Conservation (phyloP, 2,113 vertebrate genomes). For the Monopterus albus region DNA sequence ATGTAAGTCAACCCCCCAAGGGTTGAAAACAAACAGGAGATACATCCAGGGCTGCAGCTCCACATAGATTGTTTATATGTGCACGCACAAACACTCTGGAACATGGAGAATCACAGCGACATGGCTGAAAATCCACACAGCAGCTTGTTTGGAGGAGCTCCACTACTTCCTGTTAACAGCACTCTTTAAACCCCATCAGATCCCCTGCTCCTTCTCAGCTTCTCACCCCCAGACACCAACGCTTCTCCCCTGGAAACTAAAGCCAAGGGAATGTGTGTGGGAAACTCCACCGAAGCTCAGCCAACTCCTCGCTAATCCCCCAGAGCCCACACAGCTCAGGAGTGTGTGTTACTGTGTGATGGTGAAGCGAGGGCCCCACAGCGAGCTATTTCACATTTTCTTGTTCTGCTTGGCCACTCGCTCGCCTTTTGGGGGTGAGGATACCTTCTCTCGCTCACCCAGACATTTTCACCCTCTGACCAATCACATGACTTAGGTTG, state of each 20-base stretch:
- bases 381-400: conserved; percentile 17
- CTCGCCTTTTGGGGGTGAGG: not conserved
- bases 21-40: too few relatives aligned
- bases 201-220: not conserved
- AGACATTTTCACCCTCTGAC: not conserved
- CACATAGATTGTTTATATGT: too few relatives aligned
- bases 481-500: conserved; percentile 9
- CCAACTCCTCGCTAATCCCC: conserved; percentile 33
- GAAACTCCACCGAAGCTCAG: conserved; percentile 18
- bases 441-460: not conserved
- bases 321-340: conserved; percentile 12
- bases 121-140: conserved; percentile 23
- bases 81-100: conserved; percentile 17
- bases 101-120: conserved; percentile 4
- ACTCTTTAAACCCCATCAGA: not conserved
- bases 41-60: too few relatives aligned
- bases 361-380: too few relatives aligned
- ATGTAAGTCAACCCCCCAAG: too few relatives aligned
- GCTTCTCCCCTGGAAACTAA: not conserved
- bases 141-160: conserved; percentile 28
- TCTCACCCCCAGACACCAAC: not conserved
- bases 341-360: not conserved
- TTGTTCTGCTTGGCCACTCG: conserved; percentile 3
- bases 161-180: conserved; percentile 36
- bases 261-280: not conserved